phyloP scores from a whole-genome alignment of 2,888 invertebrate species.

The Dromius quadrimaculatus region DNA sequence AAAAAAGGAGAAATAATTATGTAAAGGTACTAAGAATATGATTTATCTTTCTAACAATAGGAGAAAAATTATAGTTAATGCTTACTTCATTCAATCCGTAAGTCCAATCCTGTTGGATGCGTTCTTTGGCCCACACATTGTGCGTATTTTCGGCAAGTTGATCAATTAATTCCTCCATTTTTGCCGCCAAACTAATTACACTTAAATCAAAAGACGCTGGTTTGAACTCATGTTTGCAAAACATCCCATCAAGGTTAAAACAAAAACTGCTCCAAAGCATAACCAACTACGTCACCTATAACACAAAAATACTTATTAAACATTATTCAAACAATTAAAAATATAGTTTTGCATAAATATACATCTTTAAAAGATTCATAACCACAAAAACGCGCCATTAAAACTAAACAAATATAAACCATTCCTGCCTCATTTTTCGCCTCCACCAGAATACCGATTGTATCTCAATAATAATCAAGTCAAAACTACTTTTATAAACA shows the following conservation, averaged over 20 bases:
- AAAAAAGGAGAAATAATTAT: too few species aligned
- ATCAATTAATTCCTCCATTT: constrained; percentile 96
- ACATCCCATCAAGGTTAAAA: constrained; percentile 98
- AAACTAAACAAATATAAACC: constrained; percentile 97
- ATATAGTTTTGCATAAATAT: constrained; percentile 81
- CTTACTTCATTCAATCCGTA: constrained; percentile 94
- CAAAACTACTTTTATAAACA: neutral
- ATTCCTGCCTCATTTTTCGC: constrained; percentile 99
- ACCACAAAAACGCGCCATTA: constrained; percentile 95
- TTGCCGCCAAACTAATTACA: constrained; percentile 90
- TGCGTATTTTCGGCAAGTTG: constrained; percentile 98
- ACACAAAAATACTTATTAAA: constrained; percentile 37
- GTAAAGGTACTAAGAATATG: too few species aligned
- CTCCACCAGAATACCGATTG: constrained; percentile 94
- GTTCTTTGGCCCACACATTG: constrained; percentile 98
- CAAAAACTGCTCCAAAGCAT: constrained; percentile 95
- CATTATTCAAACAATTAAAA: constrained; percentile 4
- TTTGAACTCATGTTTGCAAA: constrained; percentile 99
- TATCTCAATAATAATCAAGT: constrained; percentile 73
- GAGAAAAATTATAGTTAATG: constrained; percentile 13
- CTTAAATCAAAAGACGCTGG: constrained; percentile 96
- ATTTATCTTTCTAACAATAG: too few species aligned
- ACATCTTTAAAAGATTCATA: constrained; percentile 85
- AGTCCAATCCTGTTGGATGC: constrained; percentile 98
- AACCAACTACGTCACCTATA: constrained; percentile 94